Evolutionary conservation across 2,797 vertebrate species (phyloP), one percentile per base, ranked within the genome.

Genomic region (Setipinna tenuifilis): DNA sequence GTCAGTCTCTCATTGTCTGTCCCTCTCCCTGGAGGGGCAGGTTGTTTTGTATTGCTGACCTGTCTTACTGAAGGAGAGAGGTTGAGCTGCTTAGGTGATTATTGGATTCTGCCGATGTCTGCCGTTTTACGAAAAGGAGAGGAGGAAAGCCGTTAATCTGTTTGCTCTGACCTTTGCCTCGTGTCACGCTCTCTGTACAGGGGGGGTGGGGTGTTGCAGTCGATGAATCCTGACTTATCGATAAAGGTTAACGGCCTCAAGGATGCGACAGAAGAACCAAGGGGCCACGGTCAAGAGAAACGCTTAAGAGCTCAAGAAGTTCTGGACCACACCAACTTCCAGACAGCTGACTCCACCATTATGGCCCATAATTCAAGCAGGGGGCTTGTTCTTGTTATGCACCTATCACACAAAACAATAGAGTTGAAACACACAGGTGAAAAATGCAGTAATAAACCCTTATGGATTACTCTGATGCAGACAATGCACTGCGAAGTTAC

Each of bases 91-190:
- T 78, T 35, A 78, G 75, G 75, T 75, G 84, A 84, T 88, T 84
- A 84, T 71, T 84, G 65, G 80, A 84, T 81, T 54, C 59, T 41
- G 83, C 81, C 68, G 71, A 85, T 83, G 28, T 86, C 59, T 25
- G 85, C 25, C 82, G 50, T 84, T 80, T 78, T 78, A 19, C 84
- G 81, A 62, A 84, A 84, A 44, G 46, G 17, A 21, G 12, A 82
- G 23, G 50, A 41, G 3, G 83, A 84, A 87, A 85, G 61, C 83
- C 41, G 12, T 78, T 58, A 54, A 75, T 59, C 11, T 61, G 57
- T 81, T 83, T 35, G 61, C 23, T 19, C 31, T 86, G 62, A 75
- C 84, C 84, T 90, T 31, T 75, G 21, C 78, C 68, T 23, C 25
- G 25, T 83, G 54, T 65, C 31, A 75, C n/a, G 41, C 71, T 23